Conservation (phyloP, 2,888 invertebrate genomes). For the Bombylius major region DNA sequence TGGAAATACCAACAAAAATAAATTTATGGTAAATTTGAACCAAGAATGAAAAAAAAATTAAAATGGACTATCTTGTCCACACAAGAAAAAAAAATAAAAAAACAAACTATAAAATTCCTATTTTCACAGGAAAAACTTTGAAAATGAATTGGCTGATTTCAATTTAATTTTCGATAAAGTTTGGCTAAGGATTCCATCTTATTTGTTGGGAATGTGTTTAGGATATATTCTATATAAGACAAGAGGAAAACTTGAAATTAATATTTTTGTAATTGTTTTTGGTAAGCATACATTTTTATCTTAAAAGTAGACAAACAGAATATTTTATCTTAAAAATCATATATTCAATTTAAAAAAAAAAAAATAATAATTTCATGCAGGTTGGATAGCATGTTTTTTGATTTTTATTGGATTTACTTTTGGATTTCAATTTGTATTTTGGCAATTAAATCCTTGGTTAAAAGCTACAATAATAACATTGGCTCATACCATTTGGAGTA, state of each 20-base stretch:
- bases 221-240: conserved; percentile 60
- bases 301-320: too few species aligned
- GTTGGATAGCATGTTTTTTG: conserved; percentile 21
- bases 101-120: not conserved
- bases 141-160: conserved; percentile 46
- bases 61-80: too few species aligned
- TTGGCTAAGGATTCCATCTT: conserved; percentile 60
- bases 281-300: conserved; percentile 15
- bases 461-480: conserved; percentile 31
- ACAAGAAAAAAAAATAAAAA: too few species aligned
- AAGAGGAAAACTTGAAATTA: conserved; percentile 35
- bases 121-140: conserved; percentile 7
- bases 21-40: conserved; percentile 2
- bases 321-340: not conserved
- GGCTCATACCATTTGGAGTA: conserved; percentile 38
- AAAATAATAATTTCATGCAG: conserved; percentile 15
- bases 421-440: conserved; percentile 17
- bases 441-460: conserved; percentile 15
- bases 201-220: conserved; percentile 56
- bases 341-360: not conserved
- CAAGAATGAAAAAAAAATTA: too few species aligned
- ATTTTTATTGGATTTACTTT: conserved; percentile 19
- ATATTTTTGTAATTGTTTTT: conserved; percentile 17
- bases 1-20: conserved; percentile 8
- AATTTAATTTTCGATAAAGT: conserved; percentile 60